phyloP scores from a whole-genome alignment of 2,113 vertebrate genomes.

The Porphyrio hochstetteri region DNA sequence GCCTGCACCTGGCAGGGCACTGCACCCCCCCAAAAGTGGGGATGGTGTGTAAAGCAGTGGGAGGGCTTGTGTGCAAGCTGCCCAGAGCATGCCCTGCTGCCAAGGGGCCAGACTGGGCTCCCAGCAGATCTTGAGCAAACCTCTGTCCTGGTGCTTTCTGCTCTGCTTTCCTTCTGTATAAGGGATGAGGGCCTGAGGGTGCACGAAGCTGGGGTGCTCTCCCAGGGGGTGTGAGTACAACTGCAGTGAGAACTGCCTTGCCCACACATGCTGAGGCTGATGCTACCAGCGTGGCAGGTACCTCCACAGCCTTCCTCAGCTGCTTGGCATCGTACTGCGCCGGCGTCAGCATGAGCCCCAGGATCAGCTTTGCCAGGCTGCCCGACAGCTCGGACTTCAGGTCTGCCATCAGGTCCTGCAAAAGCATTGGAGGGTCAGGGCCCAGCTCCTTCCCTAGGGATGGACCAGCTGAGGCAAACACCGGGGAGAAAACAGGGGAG shows the following conservation, averaged over 20 bases:
- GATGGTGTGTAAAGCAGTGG: background rate
- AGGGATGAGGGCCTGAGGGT: rapidly evolving
- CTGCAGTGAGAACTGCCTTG: rapidly evolving
- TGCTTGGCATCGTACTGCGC: conserved; percentile 96
- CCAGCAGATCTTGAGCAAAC: background rate
- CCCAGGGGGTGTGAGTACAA: background rate
- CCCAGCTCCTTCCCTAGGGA: background rate
- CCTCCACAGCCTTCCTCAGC: conserved; percentile 95
- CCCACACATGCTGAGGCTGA: rapidly evolving
- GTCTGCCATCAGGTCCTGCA: conserved; percentile 93
- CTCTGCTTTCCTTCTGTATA: background rate
- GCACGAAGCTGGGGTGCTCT: background rate
- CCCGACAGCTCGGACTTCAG: conserved; percentile 94
- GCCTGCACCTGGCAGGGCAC: background rate
- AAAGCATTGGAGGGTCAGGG: background rate
- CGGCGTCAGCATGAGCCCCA: conserved; percentile 91
- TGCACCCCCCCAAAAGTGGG: background rate
- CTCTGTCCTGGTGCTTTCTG: background rate
- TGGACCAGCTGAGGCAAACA: rapidly evolving
- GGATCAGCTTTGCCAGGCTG: conserved; percentile 88
- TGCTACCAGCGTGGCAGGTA: background rate
- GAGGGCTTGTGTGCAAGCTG: background rate
- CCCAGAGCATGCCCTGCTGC: background rate
- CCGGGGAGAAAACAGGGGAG: background rate
- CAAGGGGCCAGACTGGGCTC: background rate